Evolutionary conservation across 2,888 invertebrate species (phyloP), one percentile per base, ranked within the genome.

Genomic region (Andrena camellia): DNA sequence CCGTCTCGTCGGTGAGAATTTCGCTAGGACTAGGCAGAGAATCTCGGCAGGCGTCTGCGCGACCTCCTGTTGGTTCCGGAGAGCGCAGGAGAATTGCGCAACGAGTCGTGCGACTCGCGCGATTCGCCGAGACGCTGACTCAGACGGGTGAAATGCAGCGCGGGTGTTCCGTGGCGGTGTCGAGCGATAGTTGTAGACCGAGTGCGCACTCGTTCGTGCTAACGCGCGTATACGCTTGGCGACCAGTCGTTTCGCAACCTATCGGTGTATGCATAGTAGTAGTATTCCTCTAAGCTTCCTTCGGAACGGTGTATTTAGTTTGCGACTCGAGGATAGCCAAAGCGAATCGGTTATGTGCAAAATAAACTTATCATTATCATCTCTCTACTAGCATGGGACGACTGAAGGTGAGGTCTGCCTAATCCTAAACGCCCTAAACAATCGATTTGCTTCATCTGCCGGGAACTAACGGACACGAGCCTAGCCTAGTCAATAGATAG

Each of bases 61-160:
- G 69, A 10, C n/a, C 63, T 42, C 70, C 60, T 35, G 13, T 20
- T 57, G 77, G 66, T 75, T 72, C 76, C 68, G 68, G 48, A 54
- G 48, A 76, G 74, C 75, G 71, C 48, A 42, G 42, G n/a, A 2
- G 31, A 35, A 78, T 86, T 89, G 84, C 79, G 88, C 83, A 84
- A 88, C 72, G 82, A 69, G 63, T 72, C 59, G 67, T 72, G 67
- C 79, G 75, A 70, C 26, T 72, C 71, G 68, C 35, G 74, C 60
- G 71, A 68, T 23, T 42, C 63, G 59, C 59, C 67, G 79, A 81
- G 71, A 74, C 80, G 88, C 84, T 90, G 91, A 91, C 86, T 90
- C 90, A 91, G 91, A 50, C 81, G 77, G 87, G 86, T 91, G 90
- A 90, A 91, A 90, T 87, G 91, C 86, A 74, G 82, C 88, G 86